These are phyloP conservation scores for Chlamydotis undulata DNA, from an alignment of 2,113 vertebrate species.

Conservation along the genomic window DNA sequence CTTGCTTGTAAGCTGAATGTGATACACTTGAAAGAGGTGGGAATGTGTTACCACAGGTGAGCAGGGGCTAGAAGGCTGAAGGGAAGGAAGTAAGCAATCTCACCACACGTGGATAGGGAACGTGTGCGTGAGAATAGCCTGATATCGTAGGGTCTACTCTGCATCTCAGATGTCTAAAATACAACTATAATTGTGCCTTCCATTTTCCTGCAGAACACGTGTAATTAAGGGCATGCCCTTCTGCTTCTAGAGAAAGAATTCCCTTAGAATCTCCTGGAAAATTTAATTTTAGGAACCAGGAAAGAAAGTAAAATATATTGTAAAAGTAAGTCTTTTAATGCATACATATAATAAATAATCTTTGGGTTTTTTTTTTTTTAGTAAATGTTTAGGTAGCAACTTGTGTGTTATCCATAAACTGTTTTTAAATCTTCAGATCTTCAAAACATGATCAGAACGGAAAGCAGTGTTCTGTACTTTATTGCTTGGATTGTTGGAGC, in stretches of 20 bases:
- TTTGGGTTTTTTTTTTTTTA: background rate
- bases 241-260: background rate
- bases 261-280: background rate
- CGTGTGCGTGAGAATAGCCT: background rate
- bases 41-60: background rate
- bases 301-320: background rate
- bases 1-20: background rate
- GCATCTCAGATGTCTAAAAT: background rate
- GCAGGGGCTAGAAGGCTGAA: background rate
- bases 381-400: background rate
- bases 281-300: background rate
- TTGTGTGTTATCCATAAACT: background rate
- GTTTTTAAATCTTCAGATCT: background rate
- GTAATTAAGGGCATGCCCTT: background rate
- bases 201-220: background rate
- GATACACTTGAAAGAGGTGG: background rate
- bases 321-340: background rate
- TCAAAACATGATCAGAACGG: background rate
- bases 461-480: background rate
- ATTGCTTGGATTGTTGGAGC: background rate
- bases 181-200: background rate
- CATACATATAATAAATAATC: background rate
- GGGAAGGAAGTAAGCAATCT: fast-evolving
- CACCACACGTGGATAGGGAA: background rate
- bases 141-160: background rate